Evolutionary conservation across 2,113 vertebrate species (phyloP).

Genomic region (Pteropus alecto): DNA sequence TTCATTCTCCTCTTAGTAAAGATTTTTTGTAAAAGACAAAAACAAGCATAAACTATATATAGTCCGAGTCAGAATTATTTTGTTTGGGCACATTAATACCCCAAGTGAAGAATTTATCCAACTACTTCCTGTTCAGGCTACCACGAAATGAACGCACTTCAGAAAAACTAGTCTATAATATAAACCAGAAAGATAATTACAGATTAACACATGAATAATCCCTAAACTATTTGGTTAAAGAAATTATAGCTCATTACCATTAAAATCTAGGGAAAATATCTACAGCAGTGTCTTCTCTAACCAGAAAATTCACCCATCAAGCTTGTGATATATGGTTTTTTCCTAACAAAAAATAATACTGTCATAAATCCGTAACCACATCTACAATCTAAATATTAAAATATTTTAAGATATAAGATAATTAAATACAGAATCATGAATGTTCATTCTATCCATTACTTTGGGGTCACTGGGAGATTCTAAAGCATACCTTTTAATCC

Average conservation of each 20-base stretch:
- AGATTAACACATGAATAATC: not conserved
- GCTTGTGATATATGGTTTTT: not conserved
- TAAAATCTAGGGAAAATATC: not conserved
- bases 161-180: not conserved
- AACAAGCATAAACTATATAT: conserved; percentile 23
- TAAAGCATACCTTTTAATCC: conserved; percentile 78
- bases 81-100: conserved; percentile 45
- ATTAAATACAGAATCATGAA: conserved; percentile 42
- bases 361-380: conserved; percentile 3
- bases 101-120: conserved; percentile 2
- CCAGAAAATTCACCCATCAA: not conserved
- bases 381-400: conserved; percentile 27
- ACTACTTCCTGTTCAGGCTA: not conserved
- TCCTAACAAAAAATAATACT: conserved; percentile 1
- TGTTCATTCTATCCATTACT: conserved; percentile 49
- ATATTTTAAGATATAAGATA: conserved; percentile 38
- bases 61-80: not conserved
- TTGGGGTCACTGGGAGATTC: conserved; percentile 55
- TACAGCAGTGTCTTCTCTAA: not conserved
- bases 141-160: not conserved
- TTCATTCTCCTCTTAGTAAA: conserved; percentile 5
- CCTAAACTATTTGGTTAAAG: not conserved
- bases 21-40: conserved; percentile 26
- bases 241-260: not conserved
- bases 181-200: not conserved